Conservation (phyloP, 37 sponge, comb jelly and placozoan genomes). For the Mnemiopsis leidyi region DNA sequence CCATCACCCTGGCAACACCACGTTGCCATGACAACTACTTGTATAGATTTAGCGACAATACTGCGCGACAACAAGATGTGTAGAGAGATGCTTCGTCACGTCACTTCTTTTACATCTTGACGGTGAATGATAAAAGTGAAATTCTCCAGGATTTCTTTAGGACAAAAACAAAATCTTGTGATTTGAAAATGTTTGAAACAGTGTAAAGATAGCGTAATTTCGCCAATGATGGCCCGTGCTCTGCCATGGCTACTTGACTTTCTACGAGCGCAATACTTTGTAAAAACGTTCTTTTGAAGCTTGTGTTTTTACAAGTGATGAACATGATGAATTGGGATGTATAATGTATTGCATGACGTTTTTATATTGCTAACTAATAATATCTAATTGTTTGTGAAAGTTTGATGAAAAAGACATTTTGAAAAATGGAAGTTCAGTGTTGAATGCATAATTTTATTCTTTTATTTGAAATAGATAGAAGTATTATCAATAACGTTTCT, state of each 20-base stretch:
- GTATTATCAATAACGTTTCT: too few relatives aligned
- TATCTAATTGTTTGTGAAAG: not conserved
- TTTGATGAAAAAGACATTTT: not conserved
- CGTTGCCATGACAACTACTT: not conserved
- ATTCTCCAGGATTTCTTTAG: not conserved
- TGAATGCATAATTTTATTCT: not conserved
- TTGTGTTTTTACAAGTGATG: not conserved
- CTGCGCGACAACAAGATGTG: too few relatives aligned
- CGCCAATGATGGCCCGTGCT: too few relatives aligned
- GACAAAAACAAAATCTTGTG: not conserved
- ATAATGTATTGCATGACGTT: constrained; percentile 44
- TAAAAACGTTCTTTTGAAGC: not conserved
- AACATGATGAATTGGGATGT: not conserved
- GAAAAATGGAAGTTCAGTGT: not conserved
- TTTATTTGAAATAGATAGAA: not conserved
- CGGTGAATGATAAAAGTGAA: too few relatives aligned
- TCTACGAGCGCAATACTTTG: too few relatives aligned
- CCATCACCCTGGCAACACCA: not conserved
- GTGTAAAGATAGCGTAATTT: not conserved
- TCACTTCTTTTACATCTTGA: too few relatives aligned
- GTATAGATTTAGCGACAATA: not conserved
- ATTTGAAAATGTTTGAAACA: not conserved
- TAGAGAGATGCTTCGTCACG: too few relatives aligned
- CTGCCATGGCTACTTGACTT: not conserved
- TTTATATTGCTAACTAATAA: constrained; percentile 4